These are phyloP conservation scores for Python bivittatus DNA, from an alignment of 2,113 vertebrate species.

Conservation along the genomic window DNA sequence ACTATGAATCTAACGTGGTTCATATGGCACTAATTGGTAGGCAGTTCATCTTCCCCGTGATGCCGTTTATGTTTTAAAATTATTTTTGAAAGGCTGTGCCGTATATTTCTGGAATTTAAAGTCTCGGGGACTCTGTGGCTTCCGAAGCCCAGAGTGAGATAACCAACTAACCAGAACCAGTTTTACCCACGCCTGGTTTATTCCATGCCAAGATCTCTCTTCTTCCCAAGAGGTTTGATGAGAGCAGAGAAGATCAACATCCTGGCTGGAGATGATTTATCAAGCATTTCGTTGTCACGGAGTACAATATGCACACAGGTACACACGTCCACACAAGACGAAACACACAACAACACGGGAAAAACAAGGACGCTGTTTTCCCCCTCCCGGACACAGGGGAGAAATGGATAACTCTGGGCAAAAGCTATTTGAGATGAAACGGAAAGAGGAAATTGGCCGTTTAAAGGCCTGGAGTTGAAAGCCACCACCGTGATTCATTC, in stretches of 20 bases:
- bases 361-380: neutral
- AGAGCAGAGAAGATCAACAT: neutral
- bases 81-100: neutral
- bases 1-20: neutral
- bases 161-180: neutral
- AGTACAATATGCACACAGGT: neutral
- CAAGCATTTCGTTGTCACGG: neutral
- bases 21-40: too few relatives aligned
- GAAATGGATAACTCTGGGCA: neutral
- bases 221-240: neutral
- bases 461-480: neutral
- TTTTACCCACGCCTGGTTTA: neutral
- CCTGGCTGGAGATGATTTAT: neutral
- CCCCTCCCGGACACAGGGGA: neutral
- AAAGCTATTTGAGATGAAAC: neutral
- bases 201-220: neutral
- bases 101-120: neutral
- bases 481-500: too few relatives aligned
- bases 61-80: neutral
- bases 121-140: neutral
- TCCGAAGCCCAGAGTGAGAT: neutral
- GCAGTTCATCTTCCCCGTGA: neutral
- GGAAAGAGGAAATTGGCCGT: neutral
- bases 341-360: neutral
- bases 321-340: constrained; percentile 12